phyloP scores from a whole-genome alignment of 2,888 invertebrate genomes.

The Microplitis manilae region DNA sequence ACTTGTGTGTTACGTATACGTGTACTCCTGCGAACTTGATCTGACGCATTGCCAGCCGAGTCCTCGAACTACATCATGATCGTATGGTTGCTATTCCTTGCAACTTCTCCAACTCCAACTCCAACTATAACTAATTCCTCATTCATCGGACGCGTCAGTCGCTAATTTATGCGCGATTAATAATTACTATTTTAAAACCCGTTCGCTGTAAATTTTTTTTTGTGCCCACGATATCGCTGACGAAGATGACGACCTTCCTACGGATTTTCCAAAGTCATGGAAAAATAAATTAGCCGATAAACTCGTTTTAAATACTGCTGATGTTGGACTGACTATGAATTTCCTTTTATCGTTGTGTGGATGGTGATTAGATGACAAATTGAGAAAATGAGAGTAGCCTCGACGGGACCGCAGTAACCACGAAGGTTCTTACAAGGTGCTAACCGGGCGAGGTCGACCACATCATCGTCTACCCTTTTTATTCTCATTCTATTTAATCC shows the following conservation, averaged over 20 bases:
- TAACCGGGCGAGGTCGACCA: conserved; percentile 42
- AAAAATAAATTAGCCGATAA: background rate
- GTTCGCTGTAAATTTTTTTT: background rate
- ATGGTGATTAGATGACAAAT: conserved; percentile 39
- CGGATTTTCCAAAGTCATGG: conserved; percentile 18
- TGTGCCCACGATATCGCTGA: background rate
- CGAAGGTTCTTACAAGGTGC: conserved; percentile 30
- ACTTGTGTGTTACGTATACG: conserved; percentile 20
- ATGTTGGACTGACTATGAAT: too few relatives aligned
- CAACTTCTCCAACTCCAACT: conserved; percentile 13
- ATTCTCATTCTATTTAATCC: background rate
- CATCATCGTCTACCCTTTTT: conserved; percentile 17
- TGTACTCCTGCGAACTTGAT: conserved; percentile 43
- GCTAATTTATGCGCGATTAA: conserved; percentile 11
- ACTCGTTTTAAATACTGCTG: background rate
- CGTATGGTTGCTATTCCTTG: conserved; percentile 14
- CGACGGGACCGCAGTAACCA: conserved; percentile 23
- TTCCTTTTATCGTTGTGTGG: background rate
- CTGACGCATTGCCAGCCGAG: conserved; percentile 4
- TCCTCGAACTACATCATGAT: conserved; percentile 44
- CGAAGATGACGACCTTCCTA: conserved; percentile 10
- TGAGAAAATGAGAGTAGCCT: conserved; percentile 41
- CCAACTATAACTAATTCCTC: too few relatives aligned
- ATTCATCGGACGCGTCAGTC: conserved; percentile 5
- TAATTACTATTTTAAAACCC: background rate